A percentile compares a stretch with the other conserved stretches of the same genome.
Evolutionary conservation across 2,113 vertebrate species (phyloP).

Genomic region (Ahaetulla prasina): DNA sequence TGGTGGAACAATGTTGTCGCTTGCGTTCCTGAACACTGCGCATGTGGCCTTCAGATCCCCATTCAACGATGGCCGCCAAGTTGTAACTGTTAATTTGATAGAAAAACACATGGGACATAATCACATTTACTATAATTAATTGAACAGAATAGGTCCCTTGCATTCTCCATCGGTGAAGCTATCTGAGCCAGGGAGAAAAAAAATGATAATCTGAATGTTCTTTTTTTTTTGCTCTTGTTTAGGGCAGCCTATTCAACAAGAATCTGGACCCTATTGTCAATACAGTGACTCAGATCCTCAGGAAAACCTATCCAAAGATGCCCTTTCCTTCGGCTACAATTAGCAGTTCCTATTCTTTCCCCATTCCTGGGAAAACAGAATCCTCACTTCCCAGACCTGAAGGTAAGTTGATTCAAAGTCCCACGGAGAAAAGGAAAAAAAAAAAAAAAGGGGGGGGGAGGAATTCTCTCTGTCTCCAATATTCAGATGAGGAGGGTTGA

Average conservation of each 20-base stretch:
- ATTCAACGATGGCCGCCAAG: not conserved
- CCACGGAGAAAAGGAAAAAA: not conserved
- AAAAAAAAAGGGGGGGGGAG: too few species aligned
- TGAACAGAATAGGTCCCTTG: not conserved
- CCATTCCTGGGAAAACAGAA: slow-evolving; percentile 57
- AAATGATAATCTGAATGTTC: not conserved
- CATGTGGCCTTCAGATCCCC: not conserved
- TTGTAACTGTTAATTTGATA: not conserved
- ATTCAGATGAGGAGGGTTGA: too few species aligned
- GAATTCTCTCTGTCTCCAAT: not conserved
- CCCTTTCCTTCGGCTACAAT: slow-evolving; percentile 71
- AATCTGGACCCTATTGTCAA: slow-evolving; percentile 69
- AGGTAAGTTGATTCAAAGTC: slow-evolving; percentile 46
- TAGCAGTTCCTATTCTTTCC: slow-evolving; percentile 75
- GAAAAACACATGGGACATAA: not conserved
- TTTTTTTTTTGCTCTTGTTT: slow-evolving; percentile 16
- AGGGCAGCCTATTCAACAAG: slow-evolving; percentile 72
- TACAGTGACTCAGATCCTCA: slow-evolving; percentile 74
- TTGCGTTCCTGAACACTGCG: not conserved
- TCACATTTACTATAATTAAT: not conserved
- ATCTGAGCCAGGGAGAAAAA: not conserved
- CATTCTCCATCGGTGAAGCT: not conserved
- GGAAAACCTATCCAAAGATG: slow-evolving; percentile 80
- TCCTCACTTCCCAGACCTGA: slow-evolving; percentile 5
- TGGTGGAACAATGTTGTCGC: not conserved